Evolutionary conservation across 1,140 invertebrate genomes (phyloP).

Genomic region (Zaprionus camerounensis): DNA sequence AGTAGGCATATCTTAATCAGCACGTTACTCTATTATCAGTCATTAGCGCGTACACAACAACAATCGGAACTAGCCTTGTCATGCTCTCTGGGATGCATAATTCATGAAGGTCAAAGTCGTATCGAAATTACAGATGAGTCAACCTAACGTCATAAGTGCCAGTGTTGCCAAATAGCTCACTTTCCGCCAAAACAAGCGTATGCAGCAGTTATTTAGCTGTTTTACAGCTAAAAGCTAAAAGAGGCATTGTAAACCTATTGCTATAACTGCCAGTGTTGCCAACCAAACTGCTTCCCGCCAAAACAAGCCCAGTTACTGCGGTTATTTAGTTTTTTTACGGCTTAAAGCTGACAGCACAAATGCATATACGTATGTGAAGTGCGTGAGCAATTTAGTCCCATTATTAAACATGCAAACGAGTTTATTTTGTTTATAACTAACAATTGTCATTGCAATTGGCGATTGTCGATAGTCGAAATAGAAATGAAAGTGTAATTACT

Average conservation of each 20-base stretch:
- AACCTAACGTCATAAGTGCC: background rate
- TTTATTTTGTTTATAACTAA: conserved; percentile 16
- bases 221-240: too few species aligned
- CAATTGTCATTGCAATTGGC: background rate
- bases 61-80: conserved; percentile 5
- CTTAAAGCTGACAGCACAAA: background rate
- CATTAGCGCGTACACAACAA: conserved; percentile 8
- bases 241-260: too few species aligned
- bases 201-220: background rate
- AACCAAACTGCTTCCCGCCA: background rate
- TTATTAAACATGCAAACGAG: conserved; percentile 61
- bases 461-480: conserved; percentile 4
- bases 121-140: conserved; percentile 32
- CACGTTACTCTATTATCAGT: conserved; percentile 32
- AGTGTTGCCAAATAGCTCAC: background rate
- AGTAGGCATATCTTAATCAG: conserved; percentile 40
- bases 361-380: conserved; percentile 8
- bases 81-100: conserved; percentile 16
- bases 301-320: background rate
- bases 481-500: conserved; percentile 61
- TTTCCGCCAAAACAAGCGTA: background rate
- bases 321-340: background rate
- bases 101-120: conserved; percentile 49
- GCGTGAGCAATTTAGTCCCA: conserved; percentile 9
- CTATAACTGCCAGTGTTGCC: too few species aligned